A percentile compares a stretch with the other conserved stretches of the same genome.
These are phyloP conservation scores for Campylomormyrus tamandua DNA, from an alignment of 2,113 vertebrate genomes.

Conservation along the genomic window DNA sequence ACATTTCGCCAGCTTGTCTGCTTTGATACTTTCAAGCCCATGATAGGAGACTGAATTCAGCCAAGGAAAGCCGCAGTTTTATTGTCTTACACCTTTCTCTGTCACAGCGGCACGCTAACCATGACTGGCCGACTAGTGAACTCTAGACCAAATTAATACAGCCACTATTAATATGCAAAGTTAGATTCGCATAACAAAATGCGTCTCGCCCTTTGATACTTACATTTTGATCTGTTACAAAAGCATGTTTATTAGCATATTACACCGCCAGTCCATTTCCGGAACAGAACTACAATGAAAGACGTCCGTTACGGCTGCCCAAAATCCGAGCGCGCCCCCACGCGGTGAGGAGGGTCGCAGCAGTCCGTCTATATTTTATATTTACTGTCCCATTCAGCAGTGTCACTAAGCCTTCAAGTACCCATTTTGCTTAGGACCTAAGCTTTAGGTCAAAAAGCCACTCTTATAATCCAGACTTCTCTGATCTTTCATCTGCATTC, in stretches of 20 bases:
- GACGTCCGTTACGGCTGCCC: too few species aligned
- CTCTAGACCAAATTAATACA: neutral
- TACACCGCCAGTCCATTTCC: neutral
- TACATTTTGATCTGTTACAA: slow-evolving; percentile 15
- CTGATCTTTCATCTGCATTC: neutral
- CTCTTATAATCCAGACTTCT: neutral
- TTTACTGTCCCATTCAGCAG: neutral
- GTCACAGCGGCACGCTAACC: neutral
- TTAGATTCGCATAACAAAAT: neutral
- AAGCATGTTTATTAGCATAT: slow-evolving; percentile 5
- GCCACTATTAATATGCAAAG: neutral
- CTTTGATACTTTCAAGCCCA: neutral
- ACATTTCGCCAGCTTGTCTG: neutral
- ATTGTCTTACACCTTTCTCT: neutral
- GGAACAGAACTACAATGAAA: neutral
- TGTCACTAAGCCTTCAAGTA: neutral
- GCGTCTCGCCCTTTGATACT: neutral
- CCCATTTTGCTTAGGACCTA: neutral
- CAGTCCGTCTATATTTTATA: neutral
- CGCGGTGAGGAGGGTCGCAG: neutral
- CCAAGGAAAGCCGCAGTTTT: neutral
- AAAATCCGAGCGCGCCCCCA: slow-evolving; percentile 1
- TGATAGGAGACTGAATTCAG: neutral
- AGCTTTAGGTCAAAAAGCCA: neutral
- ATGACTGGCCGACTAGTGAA: neutral